Evolutionary conservation across 2,888 invertebrate species (phyloP).

Genomic region (Sicus ferrugineus): DNA sequence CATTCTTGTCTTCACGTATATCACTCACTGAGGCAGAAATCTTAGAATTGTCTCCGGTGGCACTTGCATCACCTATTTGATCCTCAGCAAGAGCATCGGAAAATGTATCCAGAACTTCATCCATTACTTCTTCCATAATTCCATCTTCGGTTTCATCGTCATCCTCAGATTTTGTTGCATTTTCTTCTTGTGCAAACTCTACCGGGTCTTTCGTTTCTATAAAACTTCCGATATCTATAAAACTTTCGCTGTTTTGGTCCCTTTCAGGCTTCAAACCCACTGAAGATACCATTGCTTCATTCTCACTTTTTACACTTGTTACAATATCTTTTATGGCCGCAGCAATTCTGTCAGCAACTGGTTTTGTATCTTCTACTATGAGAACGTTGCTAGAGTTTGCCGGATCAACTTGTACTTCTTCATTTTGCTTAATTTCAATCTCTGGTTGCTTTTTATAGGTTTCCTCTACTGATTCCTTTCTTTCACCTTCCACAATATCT

Average conservation of each 20-base stretch:
- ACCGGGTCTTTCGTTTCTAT: background rate
- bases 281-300: background rate
- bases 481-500: too few species aligned
- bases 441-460: background rate
- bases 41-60: background rate
- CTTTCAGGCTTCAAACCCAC: background rate
- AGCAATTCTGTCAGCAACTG: constrained; percentile 32
- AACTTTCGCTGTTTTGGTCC: background rate
- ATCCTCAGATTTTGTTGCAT: background rate
- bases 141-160: background rate
- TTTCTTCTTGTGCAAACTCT: background rate
- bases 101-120: background rate
- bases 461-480: background rate
- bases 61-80: constrained; percentile 20
- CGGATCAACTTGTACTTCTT: constrained; percentile 44
- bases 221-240: background rate
- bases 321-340: constrained; percentile 38
- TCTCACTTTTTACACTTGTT: background rate
- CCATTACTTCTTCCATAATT: background rate
- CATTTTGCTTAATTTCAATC: constrained; percentile 17
- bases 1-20: constrained; percentile 4
- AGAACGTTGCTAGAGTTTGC: too few species aligned
- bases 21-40: constrained; percentile 12
- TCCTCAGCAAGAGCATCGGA: constrained; percentile 1
- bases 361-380: constrained; percentile 9